phyloP scores from a whole-genome alignment of 2,113 vertebrate species.

The Ammodytes dubius region DNA sequence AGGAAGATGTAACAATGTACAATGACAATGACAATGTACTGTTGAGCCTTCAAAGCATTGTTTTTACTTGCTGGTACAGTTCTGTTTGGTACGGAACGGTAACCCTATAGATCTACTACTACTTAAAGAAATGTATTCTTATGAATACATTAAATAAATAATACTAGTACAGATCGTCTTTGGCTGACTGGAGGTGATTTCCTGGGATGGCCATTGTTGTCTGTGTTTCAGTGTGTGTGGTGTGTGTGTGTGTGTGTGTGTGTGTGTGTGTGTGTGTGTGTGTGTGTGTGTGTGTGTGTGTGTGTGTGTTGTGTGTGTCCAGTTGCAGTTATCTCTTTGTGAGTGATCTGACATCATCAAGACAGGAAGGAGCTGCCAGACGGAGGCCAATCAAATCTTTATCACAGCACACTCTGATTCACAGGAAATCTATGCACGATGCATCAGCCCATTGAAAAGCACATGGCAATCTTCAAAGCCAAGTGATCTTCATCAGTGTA shows the following conservation, averaged over 20 bases:
- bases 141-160: not conserved
- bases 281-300: not conserved
- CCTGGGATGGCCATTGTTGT: too few relatives aligned
- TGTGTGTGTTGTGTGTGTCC: not conserved
- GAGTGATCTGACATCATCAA: constrained; percentile 60
- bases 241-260: not conserved
- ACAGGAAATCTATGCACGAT: constrained; percentile 47
- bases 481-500: constrained; percentile 18
- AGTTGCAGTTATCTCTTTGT: not conserved
- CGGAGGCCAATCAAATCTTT: constrained; percentile 48
- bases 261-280: not conserved
- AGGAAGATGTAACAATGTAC: not conserved
- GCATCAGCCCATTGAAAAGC: constrained; percentile 34
- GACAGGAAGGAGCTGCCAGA: constrained; percentile 51
- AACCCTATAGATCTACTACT: too few relatives aligned
- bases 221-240: too few relatives aligned
- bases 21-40: not conserved
- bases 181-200: too few relatives aligned
- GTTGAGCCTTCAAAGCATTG: not conserved
- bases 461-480: constrained; percentile 49
- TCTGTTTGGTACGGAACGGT: too few relatives aligned
- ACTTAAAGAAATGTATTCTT: too few relatives aligned
- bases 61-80: too few relatives aligned
- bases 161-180: not conserved
- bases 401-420: constrained; percentile 43